Evolutionary conservation across 2,113 vertebrate species (phyloP), one percentile per base, ranked within the genome.

Genomic region (Phasianus colchicus): DNA sequence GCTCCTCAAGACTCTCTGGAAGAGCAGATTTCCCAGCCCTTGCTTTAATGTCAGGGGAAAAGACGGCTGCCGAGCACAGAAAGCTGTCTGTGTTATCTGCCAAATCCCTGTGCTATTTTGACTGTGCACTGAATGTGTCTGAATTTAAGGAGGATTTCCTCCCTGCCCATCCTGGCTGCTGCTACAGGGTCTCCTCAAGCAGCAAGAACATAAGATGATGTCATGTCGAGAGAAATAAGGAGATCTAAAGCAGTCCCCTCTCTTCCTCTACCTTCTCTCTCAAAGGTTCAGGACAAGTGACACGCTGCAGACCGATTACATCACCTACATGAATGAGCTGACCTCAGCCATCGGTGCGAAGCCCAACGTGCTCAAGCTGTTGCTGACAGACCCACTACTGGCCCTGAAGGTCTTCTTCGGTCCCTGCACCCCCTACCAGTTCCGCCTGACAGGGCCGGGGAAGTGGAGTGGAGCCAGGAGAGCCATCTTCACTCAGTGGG

Each of bases 401-500:
- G 98, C 98, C n/a, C 96, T 97, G 78, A 93, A 92, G 60, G 85
- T 98, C 16, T 70, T 97, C 54, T 98, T 98, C 63, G 98, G 98
- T 4, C 98, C 98, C 3, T 98, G 98, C 50, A 98, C 92, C 25
- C 93, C 98, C 11, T 98, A 98, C 73, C 98, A 98, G 88, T 98
- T 98, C 84, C 95, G 97, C 15, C 42, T 98, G 83, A 94, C 55
- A 18, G 98, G 98, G 21, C 97, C 98, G 1, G 98, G 98, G 25
- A 98, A 97, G 74, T 98, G 98, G 98, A 86, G 94, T 0, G 98
- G 98, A 5, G 98, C 98, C 48, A 97, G 98, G 83, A 93, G 80
- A 25, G 97, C 98, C 45, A 98, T 98, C 95, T 93, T 98, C 83
- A 98, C 98, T 32, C 98, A 98, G 80, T 98, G 98, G 88, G 96